These are phyloP conservation scores for Sthenelais limicola DNA, from an alignment of 2,888 invertebrate species.

Conservation along the genomic window DNA sequence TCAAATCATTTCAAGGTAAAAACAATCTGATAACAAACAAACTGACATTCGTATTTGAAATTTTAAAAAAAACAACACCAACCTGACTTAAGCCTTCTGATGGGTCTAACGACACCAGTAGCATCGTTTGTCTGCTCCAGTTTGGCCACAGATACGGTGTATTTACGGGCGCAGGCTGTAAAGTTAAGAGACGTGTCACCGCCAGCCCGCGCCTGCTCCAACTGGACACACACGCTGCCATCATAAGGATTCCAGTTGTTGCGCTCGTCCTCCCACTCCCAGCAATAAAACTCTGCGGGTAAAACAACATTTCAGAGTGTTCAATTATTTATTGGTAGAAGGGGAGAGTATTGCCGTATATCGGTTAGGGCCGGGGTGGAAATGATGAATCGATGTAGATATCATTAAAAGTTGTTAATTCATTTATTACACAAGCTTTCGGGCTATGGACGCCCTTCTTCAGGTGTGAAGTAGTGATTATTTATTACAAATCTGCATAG, in stretches of 20 bases:
- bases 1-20: no score
- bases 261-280: conserved; percentile 67
- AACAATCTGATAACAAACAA: not conserved
- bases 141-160: conserved; percentile 57
- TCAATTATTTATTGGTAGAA: no score
- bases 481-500: no score
- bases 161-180: conserved; percentile 47
- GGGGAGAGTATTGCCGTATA: no score
- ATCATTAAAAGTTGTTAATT: no score
- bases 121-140: conserved; percentile 62
- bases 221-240: conserved; percentile 48
- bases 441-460: no score
- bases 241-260: conserved; percentile 60
- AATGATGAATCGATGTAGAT: no score
- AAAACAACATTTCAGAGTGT: not conserved
- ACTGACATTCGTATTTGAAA: not conserved
- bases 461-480: no score
- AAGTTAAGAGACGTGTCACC: conserved; percentile 50
- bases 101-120: conserved; percentile 57
- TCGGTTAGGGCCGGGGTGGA: no score
- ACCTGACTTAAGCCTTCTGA: conserved; percentile 60
- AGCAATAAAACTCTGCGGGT: conserved; percentile 59
- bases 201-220: conserved; percentile 55
- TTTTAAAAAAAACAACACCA: conserved; percentile 24
- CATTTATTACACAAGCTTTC: no score